Conservation (phyloP, 2,113 vertebrate genomes). For the Talpa occidentalis region DNA sequence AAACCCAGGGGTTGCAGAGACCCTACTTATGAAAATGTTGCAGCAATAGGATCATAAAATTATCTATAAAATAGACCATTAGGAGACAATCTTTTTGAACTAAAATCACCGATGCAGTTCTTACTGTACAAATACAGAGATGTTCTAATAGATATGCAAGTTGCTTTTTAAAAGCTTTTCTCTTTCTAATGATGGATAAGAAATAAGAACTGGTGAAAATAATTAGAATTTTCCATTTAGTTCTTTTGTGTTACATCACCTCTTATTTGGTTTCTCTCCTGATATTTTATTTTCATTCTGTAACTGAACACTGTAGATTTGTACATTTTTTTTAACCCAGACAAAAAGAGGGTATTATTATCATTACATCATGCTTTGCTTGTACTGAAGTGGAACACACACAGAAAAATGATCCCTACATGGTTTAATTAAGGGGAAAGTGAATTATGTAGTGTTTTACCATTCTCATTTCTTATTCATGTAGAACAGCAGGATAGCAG, state of each 20-base stretch:
- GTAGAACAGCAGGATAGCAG: conserved; percentile 89
- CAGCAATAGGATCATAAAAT: not conserved
- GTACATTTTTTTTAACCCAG: conserved; percentile 40
- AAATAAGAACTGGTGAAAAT: conserved; percentile 54
- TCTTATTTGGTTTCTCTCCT: conserved; percentile 57
- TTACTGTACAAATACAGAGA: conserved; percentile 17
- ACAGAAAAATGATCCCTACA: conserved; percentile 76
- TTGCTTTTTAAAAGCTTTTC: conserved; percentile 26
- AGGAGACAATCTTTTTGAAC: conserved; percentile 44
- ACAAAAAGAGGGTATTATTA: conserved; percentile 55
- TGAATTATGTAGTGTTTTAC: conserved; percentile 82
- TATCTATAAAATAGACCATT: conserved; percentile 41
- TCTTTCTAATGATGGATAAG: conserved; percentile 1
- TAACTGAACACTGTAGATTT: conserved; percentile 67
- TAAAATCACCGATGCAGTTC: not conserved
- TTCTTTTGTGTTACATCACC: conserved; percentile 52
- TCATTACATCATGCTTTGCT: conserved; percentile 80
- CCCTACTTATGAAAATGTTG: not conserved
- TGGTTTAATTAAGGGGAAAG: conserved; percentile 80
- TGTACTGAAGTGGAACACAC: conserved; percentile 81
- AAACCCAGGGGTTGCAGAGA: not conserved
- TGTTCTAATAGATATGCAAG: not conserved
- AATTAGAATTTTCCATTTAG: conserved; percentile 49
- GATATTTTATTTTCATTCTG: conserved; percentile 62
- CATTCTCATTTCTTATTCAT: conserved; percentile 92